phyloP scores from a whole-genome alignment of 2,888 invertebrate species.

The Zeuzera pyrina region DNA sequence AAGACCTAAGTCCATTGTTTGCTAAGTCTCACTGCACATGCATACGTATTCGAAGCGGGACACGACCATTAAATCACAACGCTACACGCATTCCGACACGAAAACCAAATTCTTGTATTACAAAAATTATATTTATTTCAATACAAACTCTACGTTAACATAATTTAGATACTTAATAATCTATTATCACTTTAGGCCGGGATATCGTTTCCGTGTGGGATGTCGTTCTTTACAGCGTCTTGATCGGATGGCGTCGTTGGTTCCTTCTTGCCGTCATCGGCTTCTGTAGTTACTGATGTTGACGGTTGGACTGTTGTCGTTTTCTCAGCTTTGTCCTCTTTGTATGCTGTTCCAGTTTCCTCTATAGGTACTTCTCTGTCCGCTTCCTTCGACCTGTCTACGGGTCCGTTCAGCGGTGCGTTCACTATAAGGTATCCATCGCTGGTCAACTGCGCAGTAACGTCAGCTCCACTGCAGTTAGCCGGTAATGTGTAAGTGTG shows the following conservation, averaged over 20 bases:
- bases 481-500: constrained; percentile 55
- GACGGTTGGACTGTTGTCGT: constrained; percentile 6
- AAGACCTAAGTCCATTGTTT: constrained; percentile 31
- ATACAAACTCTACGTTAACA: constrained; percentile 41
- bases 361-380: constrained; percentile 49
- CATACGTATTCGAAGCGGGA: constrained; percentile 9
- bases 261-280: constrained; percentile 38
- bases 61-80: constrained; percentile 15
- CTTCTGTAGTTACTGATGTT: constrained; percentile 12
- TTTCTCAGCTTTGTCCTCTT: constrained; percentile 19
- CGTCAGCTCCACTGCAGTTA: constrained; percentile 45
- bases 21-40: constrained; percentile 20
- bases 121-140: constrained; percentile 62
- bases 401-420: constrained; percentile 36
- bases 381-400: constrained; percentile 22
- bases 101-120: constrained; percentile 37
- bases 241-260: constrained; percentile 39
- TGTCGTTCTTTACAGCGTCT: constrained; percentile 45
- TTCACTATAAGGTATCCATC: constrained; percentile 46
- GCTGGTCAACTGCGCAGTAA: constrained; percentile 39
- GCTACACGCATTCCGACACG: constrained; percentile 32
- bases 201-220: constrained; percentile 51
- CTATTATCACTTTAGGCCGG: constrained; percentile 55
- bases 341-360: constrained; percentile 37
- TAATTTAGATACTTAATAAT: constrained; percentile 43